Base-by-base conservation (phyloP, 2,797 vertebrate species). In the Paramormyrops hopkinsi region DNA sequence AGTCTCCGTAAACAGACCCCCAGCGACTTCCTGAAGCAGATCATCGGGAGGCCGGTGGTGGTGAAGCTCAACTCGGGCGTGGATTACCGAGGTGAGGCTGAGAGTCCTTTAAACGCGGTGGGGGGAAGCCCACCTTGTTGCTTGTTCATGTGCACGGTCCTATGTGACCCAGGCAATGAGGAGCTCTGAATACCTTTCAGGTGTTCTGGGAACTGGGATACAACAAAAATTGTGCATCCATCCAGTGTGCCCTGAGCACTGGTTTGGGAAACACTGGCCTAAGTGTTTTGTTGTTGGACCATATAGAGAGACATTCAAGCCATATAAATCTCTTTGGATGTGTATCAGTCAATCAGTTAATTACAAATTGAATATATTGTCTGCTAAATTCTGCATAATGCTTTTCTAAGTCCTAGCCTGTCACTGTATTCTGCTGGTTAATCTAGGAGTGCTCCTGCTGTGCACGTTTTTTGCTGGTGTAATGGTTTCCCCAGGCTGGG, bases 1-100 rank as follows among this genome's bases (percentile, higher is more conserved):
- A 99, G 99, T 94, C 94, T 99, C 22, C 96, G 99, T 76, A 99
- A 99, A 91, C 99, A 99, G 93, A 99, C 98, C 5, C 99, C 98
- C 0, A 99, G 98, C 91, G 99, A 99, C 94, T 99, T 99, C 91
- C 94, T 99, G 91, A 99, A 99, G 95, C 99, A 99, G 94, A 99
- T 99, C 79, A 99, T 99, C 22, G 99, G 99, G 59, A 97, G 99
- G 91, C 99, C 99, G 12, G 99, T 99, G 91, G 99, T 99, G 4
- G 99, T 99, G 86, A 99, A 99, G 91, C 95, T 99, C 90, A 99
- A 99, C 94, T 99, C 99, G 69, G 99, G 99, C 46, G 99, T 99
- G 83, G 99, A 99, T 96, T 99, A 99, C 94, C 96, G 99, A 98
- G 99, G 99, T 99, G 93, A 90, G 76, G 54, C 82, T 9, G 17